phyloP scores from a whole-genome alignment of 1,140 invertebrate genomes.

The Goniozus legneri region DNA sequence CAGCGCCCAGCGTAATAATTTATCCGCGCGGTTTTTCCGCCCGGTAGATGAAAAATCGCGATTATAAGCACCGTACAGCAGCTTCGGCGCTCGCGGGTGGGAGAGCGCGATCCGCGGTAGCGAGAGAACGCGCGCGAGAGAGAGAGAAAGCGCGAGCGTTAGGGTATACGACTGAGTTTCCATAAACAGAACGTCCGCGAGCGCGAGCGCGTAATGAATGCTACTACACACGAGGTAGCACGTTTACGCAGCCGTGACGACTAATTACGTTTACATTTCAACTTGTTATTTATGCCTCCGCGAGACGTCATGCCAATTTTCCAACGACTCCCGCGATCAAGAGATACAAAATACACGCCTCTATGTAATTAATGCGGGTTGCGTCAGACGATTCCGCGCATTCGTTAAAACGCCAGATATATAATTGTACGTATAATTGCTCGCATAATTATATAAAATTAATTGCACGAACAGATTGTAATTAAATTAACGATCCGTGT shows the following conservation, averaged over 20 bases:
- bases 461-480: background rate
- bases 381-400: background rate
- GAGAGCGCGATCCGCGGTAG: too few relatives aligned
- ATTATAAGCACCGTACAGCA: too few relatives aligned
- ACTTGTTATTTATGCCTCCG: background rate
- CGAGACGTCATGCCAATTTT: background rate
- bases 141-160: too few relatives aligned
- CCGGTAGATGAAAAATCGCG: too few relatives aligned
- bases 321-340: background rate
- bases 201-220: background rate
- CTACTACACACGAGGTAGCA: background rate
- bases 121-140: too few relatives aligned
- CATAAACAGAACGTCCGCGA: constrained; percentile 2
- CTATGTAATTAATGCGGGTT: background rate
- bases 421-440: background rate
- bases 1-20: too few relatives aligned
- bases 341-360: background rate
- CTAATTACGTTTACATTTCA: background rate
- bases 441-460: background rate
- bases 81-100: too few relatives aligned
- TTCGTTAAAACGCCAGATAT: constrained; percentile 1
- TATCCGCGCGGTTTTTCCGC: too few relatives aligned
- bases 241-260: background rate
- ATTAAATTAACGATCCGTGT: background rate
- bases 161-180: constrained; percentile 15